Base-by-base conservation (phyloP, 2,888 invertebrate species). In the Elaeidobius kamerunicus region DNA sequence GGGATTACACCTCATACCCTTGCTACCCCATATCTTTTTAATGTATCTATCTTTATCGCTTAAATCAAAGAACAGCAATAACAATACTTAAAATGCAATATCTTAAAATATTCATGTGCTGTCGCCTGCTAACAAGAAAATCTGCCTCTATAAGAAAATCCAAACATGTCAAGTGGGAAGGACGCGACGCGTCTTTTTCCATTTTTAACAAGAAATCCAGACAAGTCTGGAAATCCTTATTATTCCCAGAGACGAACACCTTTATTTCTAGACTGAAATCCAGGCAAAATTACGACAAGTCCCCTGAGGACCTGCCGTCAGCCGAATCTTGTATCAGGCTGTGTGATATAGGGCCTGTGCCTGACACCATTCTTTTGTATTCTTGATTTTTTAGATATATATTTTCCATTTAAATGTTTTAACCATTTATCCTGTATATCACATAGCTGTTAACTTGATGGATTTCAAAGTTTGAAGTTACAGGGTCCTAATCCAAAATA, bases 231-330 rank as follows among this genome's bases (percentile, higher is more conserved):
- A 38, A 36, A 38, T 50, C 18, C 50, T 36, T 50, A 50, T 50
- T 52, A 45, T 45, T 41, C 35, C 41, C 52, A n/a, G 42, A 52
- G 52, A 45, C 41, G 40, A 43, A 44, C 53, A 54, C 53, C 48
- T 54, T 49, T 48, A 54, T 48, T 48, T 54, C 53, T n/a, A 35
- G 35, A 32, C 40, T 30, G 39, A 49, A 46, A 46, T 44, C 44
- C 48, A 12, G 44, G 30, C 23, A 49, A 54, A 54, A 54, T 54
- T 48, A 54, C 47, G 47, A 53, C 53, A 54, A 54, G 20, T 54
- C 53, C 40, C 53, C n/a, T 3, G 53, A 44, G 53, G 14, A 36
- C 27, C 19, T 7, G 47, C 36, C 34, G 52, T 19, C 52, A 27
- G 46, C n/a, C 45, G 23, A 35, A 28, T 17, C 23, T 35, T 27